Conservation (phyloP, 2,888 invertebrate genomes). For the Stenotaenia linearis region DNA sequence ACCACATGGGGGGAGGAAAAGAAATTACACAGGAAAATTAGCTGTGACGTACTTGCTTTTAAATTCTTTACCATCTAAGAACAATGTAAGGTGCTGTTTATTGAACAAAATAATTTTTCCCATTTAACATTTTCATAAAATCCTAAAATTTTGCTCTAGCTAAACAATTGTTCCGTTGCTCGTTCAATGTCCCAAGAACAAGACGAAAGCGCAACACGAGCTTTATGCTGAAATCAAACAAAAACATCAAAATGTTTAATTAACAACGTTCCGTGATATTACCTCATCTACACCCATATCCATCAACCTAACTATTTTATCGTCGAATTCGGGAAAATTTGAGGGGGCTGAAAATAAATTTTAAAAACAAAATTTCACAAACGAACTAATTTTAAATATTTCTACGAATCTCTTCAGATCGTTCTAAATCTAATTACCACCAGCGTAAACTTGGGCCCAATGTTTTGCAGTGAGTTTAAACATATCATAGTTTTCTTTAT, state of each 20-base stretch:
- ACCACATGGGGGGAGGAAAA: background rate
- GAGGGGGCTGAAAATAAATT: slow-evolving; percentile 58
- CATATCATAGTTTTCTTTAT: slow-evolving; percentile 77
- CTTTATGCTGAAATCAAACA: slow-evolving; percentile 57
- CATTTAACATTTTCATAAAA: background rate
- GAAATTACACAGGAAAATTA: background rate
- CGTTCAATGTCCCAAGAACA: slow-evolving; percentile 88
- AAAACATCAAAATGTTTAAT: no score
- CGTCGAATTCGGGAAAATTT: slow-evolving; percentile 70
- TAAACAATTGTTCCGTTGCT: slow-evolving; percentile 82
- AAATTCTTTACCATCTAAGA: background rate
- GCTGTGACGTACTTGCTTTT: background rate
- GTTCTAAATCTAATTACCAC: slow-evolving; percentile 58
- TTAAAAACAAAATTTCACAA: background rate
- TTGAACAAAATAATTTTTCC: slow-evolving; percentile 17
- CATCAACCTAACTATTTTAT: slow-evolving; percentile 77
- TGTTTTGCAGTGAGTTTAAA: slow-evolving; percentile 87
- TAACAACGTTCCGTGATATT: no score
- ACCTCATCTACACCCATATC: slow-evolving; percentile 89
- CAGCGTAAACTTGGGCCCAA: slow-evolving; percentile 94
- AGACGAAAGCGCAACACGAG: slow-evolving; percentile 81
- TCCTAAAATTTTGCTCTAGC: slow-evolving; percentile 51
- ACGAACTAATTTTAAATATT: background rate
- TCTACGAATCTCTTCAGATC: no score
- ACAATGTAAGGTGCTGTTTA: background rate